Evolutionary conservation across 2,888 invertebrate genomes (phyloP), one percentile per base, ranked within the genome.

Genomic region (Anarsia innoxiella): DNA sequence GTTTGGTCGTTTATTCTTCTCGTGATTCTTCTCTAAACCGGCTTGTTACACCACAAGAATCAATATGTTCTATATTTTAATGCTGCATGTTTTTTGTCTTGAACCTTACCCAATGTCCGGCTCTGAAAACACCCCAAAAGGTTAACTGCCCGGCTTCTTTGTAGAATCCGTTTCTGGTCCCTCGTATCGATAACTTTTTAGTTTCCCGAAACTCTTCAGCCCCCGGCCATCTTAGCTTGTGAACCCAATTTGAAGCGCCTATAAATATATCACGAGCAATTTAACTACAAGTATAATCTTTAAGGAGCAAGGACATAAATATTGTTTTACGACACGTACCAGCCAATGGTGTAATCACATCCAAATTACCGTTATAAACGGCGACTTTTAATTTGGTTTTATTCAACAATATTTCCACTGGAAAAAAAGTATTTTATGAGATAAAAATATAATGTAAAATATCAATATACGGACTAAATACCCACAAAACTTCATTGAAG

Each of bases 221-320:
- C 1, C 78, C 74, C 10, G 56, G 54, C 83, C 83, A 83, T 31
- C 60, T 70, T 12, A 83, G 49, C 37, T 77, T 78, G 40, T 83
- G 79, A 0, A 76, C 75, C 83, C 82, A 83, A 45, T 77, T 82
- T 2, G 73, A 59, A 26, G 83, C 79, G 26, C 79, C 83, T 82
- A 30, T n/a, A 12, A 19, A 5, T 19, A 5, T n/a, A n/a, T n/a
- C n/a, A n/a, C n/a, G n/a, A n/a, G n/a, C n/a, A n/a, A n/a, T n/a
- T n/a, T n/a, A n/a, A n/a, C n/a, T n/a, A n/a, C n/a, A n/a, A n/a
- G n/a, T n/a, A n/a, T 46, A 48, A 13, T 19, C n/a, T n/a, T n/a
- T n/a, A n/a, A n/a, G n/a, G n/a, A n/a, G n/a, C n/a, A n/a, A n/a
- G n/a, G n/a, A n/a, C n/a, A n/a, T n/a, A n/a, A n/a, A n/a, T n/a